Percentiles rank a stretch among this genome's conserved stretches.
Evolutionary conservation across 2,113 vertebrate species (phyloP).

Genomic region (Aleadryas rufinucha): DNA sequence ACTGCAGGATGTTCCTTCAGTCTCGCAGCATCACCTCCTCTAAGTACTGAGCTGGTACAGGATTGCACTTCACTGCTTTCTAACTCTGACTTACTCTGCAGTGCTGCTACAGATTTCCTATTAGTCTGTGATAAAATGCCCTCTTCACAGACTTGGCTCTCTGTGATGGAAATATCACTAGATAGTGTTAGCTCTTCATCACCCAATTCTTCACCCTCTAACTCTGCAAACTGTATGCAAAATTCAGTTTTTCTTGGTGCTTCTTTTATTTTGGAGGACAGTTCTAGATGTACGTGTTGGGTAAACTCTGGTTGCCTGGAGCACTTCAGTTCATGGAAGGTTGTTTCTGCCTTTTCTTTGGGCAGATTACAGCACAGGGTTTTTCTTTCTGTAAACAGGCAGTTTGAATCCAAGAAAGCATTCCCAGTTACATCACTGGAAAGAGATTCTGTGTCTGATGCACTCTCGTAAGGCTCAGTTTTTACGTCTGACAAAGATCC

Average conservation of each 20-base stretch:
- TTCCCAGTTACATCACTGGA: slow-evolving; percentile 46
- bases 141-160: neutral
- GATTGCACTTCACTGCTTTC: neutral
- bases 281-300: neutral
- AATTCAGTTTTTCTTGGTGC: neutral
- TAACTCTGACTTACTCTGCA: neutral
- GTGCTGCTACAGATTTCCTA: neutral
- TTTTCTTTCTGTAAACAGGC: neutral
- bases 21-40: neutral
- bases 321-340: neutral
- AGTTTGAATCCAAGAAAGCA: slow-evolving; percentile 2
- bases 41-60: neutral
- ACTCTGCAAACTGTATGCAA: neutral
- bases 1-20: neutral
- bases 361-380: neutral
- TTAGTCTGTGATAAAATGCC: neutral
- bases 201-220: neutral
- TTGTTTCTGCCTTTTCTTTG: neutral
- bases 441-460: slow-evolving; percentile 63
- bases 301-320: neutral
- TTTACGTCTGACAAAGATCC: slow-evolving; percentile 74
- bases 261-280: neutral
- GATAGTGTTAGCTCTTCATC: neutral
- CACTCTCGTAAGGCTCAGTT: slow-evolving; percentile 72
- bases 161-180: neutral